phyloP scores from a whole-genome alignment of 2,888 invertebrate genomes.

The Dendrolimus houi region DNA sequence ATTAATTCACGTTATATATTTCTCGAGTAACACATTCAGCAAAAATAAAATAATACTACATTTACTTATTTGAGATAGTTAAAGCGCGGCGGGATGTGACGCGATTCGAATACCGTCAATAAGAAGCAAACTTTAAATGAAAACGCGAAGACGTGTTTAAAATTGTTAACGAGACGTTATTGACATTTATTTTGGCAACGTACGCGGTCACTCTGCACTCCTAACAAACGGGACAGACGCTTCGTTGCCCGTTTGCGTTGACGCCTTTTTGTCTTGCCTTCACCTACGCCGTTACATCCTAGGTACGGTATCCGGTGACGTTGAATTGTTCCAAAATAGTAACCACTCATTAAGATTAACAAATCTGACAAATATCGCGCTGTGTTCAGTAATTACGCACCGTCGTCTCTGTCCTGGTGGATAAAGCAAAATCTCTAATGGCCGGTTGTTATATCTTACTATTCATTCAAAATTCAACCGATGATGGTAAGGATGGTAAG shows the following conservation, averaged over 20 bases:
- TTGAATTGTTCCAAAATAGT: conserved; percentile 39
- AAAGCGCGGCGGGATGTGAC: conserved; percentile 10
- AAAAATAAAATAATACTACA: background rate
- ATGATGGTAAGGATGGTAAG: no score
- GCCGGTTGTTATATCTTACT: no score
- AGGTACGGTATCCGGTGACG: conserved; percentile 35
- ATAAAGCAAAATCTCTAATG: no score
- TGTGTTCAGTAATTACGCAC: background rate
- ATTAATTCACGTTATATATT: background rate
- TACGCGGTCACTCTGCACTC: conserved; percentile 21
- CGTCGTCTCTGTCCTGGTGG: no score
- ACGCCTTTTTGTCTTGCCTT: conserved; percentile 37
- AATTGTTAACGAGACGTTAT: conserved; percentile 35
- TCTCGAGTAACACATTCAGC: background rate
- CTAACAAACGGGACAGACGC: conserved; percentile 32
- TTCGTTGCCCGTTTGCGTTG: conserved; percentile 40
- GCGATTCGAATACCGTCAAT: conserved; percentile 8
- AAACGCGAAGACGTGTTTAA: conserved; percentile 19
- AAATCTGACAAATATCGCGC: conserved; percentile 13
- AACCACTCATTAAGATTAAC: conserved; percentile 35
- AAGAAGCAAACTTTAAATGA: conserved; percentile 4
- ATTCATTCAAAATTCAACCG: no score
- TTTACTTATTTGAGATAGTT: background rate
- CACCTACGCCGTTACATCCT: conserved; percentile 31
- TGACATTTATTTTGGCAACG: conserved; percentile 48